Conservation (phyloP, 2,888 invertebrate species). For the Drosophila infuscata region DNA sequence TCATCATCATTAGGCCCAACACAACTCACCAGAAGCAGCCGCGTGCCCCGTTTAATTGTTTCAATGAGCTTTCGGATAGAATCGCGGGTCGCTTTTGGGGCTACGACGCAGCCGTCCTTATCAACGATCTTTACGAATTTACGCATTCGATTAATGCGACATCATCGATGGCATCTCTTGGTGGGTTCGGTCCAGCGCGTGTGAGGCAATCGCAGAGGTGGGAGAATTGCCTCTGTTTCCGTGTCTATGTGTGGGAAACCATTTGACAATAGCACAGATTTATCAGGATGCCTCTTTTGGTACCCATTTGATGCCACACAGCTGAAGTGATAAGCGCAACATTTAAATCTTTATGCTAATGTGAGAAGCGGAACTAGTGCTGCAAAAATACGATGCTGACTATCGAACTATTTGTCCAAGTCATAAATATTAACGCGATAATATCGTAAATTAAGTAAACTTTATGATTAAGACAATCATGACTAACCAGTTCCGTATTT, state of each 20-base stretch:
- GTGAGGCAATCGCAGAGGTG: slow-evolving; percentile 23
- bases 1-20: slow-evolving; percentile 65
- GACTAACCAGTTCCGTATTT: neutral
- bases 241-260: slow-evolving; percentile 51
- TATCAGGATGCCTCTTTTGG: slow-evolving; percentile 13
- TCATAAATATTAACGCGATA: slow-evolving; percentile 2
- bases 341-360: slow-evolving; percentile 17
- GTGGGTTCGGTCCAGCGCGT: slow-evolving; percentile 39
- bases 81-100: slow-evolving; percentile 36
- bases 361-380: neutral
- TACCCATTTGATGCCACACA: slow-evolving; percentile 45
- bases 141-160: slow-evolving; percentile 67
- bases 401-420: neutral
- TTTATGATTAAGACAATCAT: neutral
- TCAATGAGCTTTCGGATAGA: slow-evolving; percentile 69
- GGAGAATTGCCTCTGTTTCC: slow-evolving; percentile 5
- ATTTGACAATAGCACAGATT: slow-evolving; percentile 39
- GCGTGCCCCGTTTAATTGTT: slow-evolving; percentile 68
- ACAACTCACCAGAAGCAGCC: slow-evolving; percentile 24
- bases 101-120: slow-evolving; percentile 42
- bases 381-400: neutral
- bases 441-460: neutral
- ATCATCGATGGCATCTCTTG: slow-evolving; percentile 25
- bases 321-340: slow-evolving; percentile 42
- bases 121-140: slow-evolving; percentile 62